Percentiles rank a stretch among this genome's conserved stretches.
phyloP scores from a whole-genome alignment of 2,113 vertebrate species.

The Atrichornis clamosus region DNA sequence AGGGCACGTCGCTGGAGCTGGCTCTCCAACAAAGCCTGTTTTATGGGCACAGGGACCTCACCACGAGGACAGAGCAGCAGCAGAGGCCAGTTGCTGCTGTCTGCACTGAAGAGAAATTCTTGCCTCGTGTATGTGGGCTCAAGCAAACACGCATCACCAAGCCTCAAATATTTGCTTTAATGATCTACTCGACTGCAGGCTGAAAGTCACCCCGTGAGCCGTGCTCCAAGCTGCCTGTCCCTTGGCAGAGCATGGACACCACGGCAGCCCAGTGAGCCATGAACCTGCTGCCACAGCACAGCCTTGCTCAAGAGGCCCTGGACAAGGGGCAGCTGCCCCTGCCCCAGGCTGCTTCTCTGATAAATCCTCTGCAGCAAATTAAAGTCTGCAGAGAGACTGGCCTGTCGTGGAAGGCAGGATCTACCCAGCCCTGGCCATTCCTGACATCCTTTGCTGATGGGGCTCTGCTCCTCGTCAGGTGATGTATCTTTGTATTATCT shows the following conservation, averaged over 20 bases:
- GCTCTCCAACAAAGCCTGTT: neutral
- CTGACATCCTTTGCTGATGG: neutral
- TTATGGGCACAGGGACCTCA: neutral
- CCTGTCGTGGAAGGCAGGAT: neutral
- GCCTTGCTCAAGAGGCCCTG: neutral
- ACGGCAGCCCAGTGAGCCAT: neutral
- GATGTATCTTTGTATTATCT: neutral
- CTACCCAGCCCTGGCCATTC: neutral
- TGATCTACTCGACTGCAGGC: neutral
- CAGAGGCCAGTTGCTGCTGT: neutral
- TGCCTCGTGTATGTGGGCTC: neutral
- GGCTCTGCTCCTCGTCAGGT: neutral
- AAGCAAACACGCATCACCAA: neutral
- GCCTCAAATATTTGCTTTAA: slow-evolving; percentile 12
- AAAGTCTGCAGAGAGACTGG: neutral
- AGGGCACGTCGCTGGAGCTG: rapidly evolving
- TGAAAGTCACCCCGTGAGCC: rapidly evolving
- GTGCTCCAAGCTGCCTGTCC: neutral
- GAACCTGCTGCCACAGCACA: rapidly evolving
- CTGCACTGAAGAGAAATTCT: neutral
- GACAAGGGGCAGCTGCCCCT: neutral
- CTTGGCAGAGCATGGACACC: neutral
- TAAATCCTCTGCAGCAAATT: neutral
- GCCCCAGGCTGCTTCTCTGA: neutral
- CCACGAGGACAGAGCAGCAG: neutral